Evolutionary conservation across 2,888 invertebrate genomes (phyloP), one percentile per base, ranked within the genome.

Genomic region (Plagodis dolabraria): DNA sequence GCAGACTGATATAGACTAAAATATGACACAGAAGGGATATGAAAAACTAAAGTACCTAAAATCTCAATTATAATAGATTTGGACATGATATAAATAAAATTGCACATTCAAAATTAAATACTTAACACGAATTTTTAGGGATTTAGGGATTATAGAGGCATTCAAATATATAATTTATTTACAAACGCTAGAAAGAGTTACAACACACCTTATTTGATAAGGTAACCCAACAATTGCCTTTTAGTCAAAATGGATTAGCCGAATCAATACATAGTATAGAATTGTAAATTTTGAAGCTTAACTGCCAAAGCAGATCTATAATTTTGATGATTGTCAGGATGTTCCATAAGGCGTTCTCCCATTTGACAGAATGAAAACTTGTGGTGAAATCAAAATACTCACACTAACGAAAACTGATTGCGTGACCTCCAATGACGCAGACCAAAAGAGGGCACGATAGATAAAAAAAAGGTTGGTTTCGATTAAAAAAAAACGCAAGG

Each of bases 21-120:
- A 49, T 53, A 67, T 56, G 58, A 64, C 58, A 63, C 53, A 60
- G 44, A 65, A 52, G 43, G 52, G 45, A 59, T 22, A 12, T 43
- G 7, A 43, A 43, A 43, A 43, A 12, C 6, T 12, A 6, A 12
- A 11, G 2, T 12, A 43, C 43, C 43, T 42, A 42, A 6, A 42
- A 12, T 43, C 5, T 43, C 43, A 6, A 7, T 6, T 11, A 33
- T 46, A n/a, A 46, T 46, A 43, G n/a, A 49, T 12, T 8, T 42
- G 50, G 42, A 55, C 42, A 49, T 50, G n/a, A 57, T 46, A 54
- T 59, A 61, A 56, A 63, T 61, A 66, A 58, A 45, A 66, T 62
- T 64, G 64, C 64, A 64, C 59, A 55, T 56, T 45, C 36, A 44
- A 45, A 46, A 47, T 52, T 50, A 56, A 49, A 22, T n/a, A 40